Percentiles rank a stretch among this genome's conserved stretches.
Evolutionary conservation across 2,797 vertebrate species (phyloP).

Genomic region (Falco berigora): DNA sequence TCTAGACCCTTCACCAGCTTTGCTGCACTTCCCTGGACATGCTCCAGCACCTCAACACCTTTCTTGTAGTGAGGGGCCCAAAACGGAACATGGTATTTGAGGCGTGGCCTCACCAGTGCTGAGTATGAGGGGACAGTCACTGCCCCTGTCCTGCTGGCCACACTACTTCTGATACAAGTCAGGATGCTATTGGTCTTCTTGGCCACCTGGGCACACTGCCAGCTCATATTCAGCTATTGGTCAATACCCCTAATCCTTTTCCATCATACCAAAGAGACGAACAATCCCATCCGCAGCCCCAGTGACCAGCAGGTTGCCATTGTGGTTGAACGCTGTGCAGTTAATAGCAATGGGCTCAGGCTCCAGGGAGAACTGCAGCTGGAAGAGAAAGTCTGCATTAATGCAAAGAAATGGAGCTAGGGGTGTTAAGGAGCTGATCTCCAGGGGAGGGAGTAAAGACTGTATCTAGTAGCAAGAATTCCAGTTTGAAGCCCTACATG

Average conservation of each 20-base stretch:
- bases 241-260: background rate
- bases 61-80: background rate
- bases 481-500: background rate
- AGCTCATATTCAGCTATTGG: background rate
- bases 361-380: conserved; percentile 93
- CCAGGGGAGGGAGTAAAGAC: background rate
- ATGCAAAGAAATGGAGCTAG: background rate
- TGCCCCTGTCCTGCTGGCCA: background rate
- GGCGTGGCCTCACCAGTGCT: background rate
- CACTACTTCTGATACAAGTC: background rate
- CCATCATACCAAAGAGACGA: conserved; percentile 85
- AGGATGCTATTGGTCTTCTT: background rate
- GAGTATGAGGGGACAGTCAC: background rate
- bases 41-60: background rate
- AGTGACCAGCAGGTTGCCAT: conserved; percentile 93
- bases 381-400: conserved; percentile 3
- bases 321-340: conserved; percentile 97
- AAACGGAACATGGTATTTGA: background rate
- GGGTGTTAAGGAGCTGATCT: background rate
- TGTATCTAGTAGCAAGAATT: background rate
- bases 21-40: background rate
- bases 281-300: conserved; percentile 93
- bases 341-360: conserved; percentile 94
- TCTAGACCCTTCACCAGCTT: background rate
- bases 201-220: background rate